A percentile compares a stretch with the other conserved stretches of the same genome.
Evolutionary conservation across 2,888 invertebrate species (phyloP).

Genomic region (Erpobdella octoculata): DNA sequence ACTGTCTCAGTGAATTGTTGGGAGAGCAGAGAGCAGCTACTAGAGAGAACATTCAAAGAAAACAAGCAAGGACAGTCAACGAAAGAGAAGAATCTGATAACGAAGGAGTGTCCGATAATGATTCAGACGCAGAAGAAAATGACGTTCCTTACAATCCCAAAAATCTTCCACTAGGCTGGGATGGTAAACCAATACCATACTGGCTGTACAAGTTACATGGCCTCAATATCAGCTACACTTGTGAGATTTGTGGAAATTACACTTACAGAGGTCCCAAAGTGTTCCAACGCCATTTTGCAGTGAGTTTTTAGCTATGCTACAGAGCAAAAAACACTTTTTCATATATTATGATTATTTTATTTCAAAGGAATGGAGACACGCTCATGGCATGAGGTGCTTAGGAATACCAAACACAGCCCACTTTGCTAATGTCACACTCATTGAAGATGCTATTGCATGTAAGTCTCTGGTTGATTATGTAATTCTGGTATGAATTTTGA

Average conservation of each 20-base stretch:
- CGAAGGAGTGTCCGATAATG: slow-evolving; percentile 42
- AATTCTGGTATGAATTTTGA: background rate
- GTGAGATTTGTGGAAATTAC: slow-evolving; percentile 98
- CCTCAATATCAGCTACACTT: slow-evolving; percentile 93
- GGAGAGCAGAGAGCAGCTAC: slow-evolving; percentile 79
- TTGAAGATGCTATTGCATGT: slow-evolving; percentile 90
- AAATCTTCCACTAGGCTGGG: slow-evolving; percentile 96
- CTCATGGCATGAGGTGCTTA: slow-evolving; percentile 88
- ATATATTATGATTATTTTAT: background rate
- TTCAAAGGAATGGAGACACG: slow-evolving; percentile 62
- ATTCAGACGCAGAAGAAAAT: slow-evolving; percentile 62
- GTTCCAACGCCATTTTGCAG: slow-evolving; percentile 94
- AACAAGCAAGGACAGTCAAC: slow-evolving; percentile 74
- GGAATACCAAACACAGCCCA: slow-evolving; percentile 99
- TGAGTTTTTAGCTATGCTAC: slow-evolving; percentile 44
- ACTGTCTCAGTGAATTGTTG: slow-evolving; percentile 75
- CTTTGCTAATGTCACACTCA: slow-evolving; percentile 97
- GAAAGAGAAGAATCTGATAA: slow-evolving; percentile 63
- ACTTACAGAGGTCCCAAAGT: slow-evolving; percentile 98
- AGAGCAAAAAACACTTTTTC: background rate
- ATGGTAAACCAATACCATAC: slow-evolving; percentile 85
- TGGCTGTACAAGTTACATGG: slow-evolving; percentile 99
- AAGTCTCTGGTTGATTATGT: too few relatives aligned
- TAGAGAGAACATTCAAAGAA: slow-evolving; percentile 94
- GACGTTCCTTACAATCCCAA: slow-evolving; percentile 99